phyloP scores from a whole-genome alignment of 2,888 invertebrate genomes.

The Idaea aversata region DNA sequence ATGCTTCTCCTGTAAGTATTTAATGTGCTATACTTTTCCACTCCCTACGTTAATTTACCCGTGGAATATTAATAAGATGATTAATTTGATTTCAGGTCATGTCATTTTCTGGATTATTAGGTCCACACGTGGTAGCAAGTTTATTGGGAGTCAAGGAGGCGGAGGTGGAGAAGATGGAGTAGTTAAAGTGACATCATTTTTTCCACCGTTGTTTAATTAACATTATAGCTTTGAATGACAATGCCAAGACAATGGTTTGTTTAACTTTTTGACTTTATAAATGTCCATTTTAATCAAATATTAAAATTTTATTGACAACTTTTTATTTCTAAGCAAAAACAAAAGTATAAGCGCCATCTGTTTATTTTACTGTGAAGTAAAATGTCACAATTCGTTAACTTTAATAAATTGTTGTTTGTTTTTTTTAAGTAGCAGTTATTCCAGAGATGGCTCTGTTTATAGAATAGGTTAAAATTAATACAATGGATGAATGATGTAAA shows the following conservation, averaged over 20 bases:
- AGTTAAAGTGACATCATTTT: background rate
- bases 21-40: background rate
- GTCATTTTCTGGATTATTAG: background rate
- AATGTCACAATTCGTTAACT: too few relatives aligned
- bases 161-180: too few relatives aligned
- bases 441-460: too few relatives aligned
- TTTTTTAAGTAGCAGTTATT: too few relatives aligned
- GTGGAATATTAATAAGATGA: too few relatives aligned
- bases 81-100: background rate
- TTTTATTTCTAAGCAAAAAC: background rate
- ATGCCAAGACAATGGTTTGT: background rate
- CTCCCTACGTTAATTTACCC: too few relatives aligned
- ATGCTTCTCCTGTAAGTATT: background rate
- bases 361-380: constrained; percentile 6
- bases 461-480: too few relatives aligned
- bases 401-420: too few relatives aligned
- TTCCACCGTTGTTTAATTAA: background rate
- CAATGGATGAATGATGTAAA: too few relatives aligned
- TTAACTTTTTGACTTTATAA: too few relatives aligned
- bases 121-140: constrained; percentile 8
- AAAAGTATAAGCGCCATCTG: background rate
- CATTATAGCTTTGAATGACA: background rate
- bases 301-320: too few relatives aligned
- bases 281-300: too few relatives aligned
- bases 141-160: constrained; percentile 11